A percentile compares a stretch with the other conserved stretches of the same genome.
These are phyloP conservation scores for Sepioteuthis lessoniana DNA, from an alignment of 2,888 invertebrate genomes.

Conservation along the genomic window DNA sequence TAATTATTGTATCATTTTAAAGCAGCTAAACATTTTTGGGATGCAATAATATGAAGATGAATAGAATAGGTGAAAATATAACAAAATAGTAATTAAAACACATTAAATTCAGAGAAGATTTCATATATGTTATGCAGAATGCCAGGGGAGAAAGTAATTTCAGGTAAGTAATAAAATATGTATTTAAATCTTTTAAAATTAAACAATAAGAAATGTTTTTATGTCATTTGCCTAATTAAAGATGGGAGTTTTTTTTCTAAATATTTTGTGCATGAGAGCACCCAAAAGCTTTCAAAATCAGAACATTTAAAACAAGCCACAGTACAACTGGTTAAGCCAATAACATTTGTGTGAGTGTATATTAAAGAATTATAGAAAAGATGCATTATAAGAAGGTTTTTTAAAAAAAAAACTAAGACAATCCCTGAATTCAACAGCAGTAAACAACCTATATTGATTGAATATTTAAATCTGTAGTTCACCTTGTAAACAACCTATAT, in stretches of 20 bases:
- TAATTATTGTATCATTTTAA: not conserved
- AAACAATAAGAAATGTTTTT: not conserved
- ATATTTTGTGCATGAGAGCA: not conserved
- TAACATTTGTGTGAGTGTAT: not conserved
- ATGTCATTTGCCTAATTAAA: not conserved
- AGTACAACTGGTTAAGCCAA: not conserved
- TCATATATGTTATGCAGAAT: not conserved
- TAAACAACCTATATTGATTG: no score
- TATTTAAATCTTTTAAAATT: not conserved
- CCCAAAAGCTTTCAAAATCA: not conserved
- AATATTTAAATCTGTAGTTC: not conserved
- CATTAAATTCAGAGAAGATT: not conserved
- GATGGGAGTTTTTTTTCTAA: not conserved
- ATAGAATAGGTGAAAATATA: not conserved
- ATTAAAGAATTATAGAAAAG: conserved; percentile 6
- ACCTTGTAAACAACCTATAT: no score
- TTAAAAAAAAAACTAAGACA: no score
- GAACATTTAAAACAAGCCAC: not conserved
- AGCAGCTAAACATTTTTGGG: not conserved
- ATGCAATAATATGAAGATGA: conserved; percentile 24
- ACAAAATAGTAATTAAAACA: not conserved
- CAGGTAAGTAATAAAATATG: not conserved
- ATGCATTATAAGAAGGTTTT: not conserved
- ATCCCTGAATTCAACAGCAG: no score
- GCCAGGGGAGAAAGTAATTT: not conserved